Evolutionary conservation across 2,113 vertebrate genomes (phyloP).

Genomic region (Bagarius yarrelli): DNA sequence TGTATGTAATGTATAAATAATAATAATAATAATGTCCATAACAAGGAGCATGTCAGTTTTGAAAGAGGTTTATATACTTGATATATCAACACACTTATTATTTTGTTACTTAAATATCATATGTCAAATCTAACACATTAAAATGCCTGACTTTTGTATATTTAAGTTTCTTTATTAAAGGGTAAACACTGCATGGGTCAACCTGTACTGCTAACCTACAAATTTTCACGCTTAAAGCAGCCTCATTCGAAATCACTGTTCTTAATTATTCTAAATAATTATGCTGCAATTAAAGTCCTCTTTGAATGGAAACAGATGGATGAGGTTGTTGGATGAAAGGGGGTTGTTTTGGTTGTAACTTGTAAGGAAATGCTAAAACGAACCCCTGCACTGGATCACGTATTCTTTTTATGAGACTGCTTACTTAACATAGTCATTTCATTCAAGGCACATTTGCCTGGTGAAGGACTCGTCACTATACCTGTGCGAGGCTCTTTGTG

Average conservation of each 20-base stretch:
- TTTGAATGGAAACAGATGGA: neutral
- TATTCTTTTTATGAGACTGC: constrained; percentile 58
- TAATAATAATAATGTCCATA: neutral
- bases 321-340: neutral
- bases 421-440: constrained; percentile 66
- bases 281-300: neutral
- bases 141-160: neutral
- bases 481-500: constrained; percentile 68
- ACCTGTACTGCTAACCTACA: neutral
- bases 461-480: constrained; percentile 70
- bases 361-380: neutral
- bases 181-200: neutral
- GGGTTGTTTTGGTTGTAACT: neutral
- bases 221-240: neutral
- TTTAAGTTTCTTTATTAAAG: neutral
- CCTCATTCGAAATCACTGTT: neutral
- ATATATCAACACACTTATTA: neutral
- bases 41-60: neutral
- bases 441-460: constrained; percentile 60
- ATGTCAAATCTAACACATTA: neutral
- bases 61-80: neutral
- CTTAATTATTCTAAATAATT: neutral
- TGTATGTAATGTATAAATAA: too few relatives aligned
- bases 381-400: constrained; percentile 51
- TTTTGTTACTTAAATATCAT: neutral